Evolutionary conservation across 2,797 vertebrate species (phyloP).

Genomic region (Lagocephalus sceleratus): DNA sequence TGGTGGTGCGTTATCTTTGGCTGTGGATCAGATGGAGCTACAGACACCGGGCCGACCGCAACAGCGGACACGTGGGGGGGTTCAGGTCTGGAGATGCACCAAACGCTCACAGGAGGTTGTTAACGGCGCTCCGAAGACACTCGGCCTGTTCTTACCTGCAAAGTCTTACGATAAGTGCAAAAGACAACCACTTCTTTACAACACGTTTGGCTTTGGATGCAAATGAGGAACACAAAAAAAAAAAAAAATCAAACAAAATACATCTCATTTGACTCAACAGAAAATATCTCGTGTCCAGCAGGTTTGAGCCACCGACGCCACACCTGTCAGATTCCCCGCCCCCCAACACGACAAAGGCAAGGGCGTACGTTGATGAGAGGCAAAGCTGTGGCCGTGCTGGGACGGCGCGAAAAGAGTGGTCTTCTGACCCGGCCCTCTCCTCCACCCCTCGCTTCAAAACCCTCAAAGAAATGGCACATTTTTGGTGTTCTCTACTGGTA

Average conservation of each 20-base stretch:
- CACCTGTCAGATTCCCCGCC: too few relatives aligned
- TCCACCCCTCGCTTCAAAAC: not conserved
- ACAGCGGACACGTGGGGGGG: too few relatives aligned
- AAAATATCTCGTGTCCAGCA: not conserved
- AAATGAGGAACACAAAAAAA: slow-evolving; percentile 13
- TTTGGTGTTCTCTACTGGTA: slow-evolving; percentile 37
- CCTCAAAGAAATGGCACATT: slow-evolving; percentile 65
- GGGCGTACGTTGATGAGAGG: slow-evolving; percentile 22
- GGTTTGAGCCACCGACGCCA: too few relatives aligned
- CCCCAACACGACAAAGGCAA: slow-evolving; percentile 17
- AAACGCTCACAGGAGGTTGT: too few relatives aligned
- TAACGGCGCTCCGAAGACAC: too few relatives aligned
- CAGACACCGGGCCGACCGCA: not conserved
- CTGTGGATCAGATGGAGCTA: too few relatives aligned
- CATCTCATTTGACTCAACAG: not conserved
- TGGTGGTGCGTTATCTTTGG: too few relatives aligned
- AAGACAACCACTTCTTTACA: too few relatives aligned
- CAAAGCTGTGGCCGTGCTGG: slow-evolving; percentile 19
- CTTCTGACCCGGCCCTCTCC: not conserved
- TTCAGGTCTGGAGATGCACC: too few relatives aligned
- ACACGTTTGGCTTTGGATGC: slow-evolving; percentile 45
- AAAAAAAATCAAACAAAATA: slow-evolving; percentile 5
- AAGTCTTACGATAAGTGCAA: not conserved
- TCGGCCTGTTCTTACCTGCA: not conserved
- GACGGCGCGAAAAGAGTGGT: too few relatives aligned